These are phyloP conservation scores for Bombus pyrosoma DNA, from an alignment of 1,140 invertebrate genomes.

Conservation along the genomic window DNA sequence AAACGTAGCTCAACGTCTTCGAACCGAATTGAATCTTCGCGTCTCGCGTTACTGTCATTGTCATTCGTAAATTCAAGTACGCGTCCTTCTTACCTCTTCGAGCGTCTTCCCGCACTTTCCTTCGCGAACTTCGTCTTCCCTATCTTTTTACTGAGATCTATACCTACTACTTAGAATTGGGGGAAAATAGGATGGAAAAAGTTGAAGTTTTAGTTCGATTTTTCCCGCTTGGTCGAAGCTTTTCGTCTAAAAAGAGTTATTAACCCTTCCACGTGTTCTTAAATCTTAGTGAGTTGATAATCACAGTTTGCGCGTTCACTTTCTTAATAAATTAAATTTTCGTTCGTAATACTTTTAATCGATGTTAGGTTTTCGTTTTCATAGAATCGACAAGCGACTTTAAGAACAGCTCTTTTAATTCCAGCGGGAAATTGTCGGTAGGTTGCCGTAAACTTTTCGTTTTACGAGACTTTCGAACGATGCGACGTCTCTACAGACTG, in stretches of 20 bases:
- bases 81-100: too few species aligned
- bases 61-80: too few species aligned
- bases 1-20: not conserved
- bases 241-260: not conserved
- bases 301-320: not conserved
- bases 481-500: not conserved
- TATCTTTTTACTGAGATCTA: too few species aligned
- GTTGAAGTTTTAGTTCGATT: not conserved
- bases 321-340: not conserved
- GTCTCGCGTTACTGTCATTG: too few species aligned
- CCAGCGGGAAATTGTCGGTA: not conserved
- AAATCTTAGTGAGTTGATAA: not conserved
- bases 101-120: too few species aligned
- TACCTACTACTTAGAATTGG: not conserved
- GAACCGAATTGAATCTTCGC: too few species aligned
- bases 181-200: not conserved
- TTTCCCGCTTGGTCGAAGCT: not conserved
- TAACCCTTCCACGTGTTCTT: not conserved
- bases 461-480: not conserved
- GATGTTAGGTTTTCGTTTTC: too few species aligned
- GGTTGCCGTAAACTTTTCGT: too few species aligned
- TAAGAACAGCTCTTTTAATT: not conserved
- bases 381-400: not conserved
- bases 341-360: not conserved
- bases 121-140: too few species aligned